Percentiles rank a stretch among this genome's conserved stretches.
Conservation (phyloP, 1,140 invertebrate genomes). For the Sinonovacula constricta region DNA sequence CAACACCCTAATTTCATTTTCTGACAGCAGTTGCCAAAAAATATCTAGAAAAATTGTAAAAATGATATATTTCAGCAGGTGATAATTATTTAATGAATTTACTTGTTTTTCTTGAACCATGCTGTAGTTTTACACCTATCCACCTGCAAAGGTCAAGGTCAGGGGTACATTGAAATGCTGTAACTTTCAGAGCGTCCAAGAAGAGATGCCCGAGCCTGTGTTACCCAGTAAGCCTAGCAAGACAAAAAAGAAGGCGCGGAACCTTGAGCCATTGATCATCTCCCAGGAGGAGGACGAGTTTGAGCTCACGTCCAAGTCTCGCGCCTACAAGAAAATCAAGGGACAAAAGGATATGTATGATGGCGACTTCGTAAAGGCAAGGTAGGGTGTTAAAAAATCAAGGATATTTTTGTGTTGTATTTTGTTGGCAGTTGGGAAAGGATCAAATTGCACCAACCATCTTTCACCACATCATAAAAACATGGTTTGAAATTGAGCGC, state of each 20-base stretch:
- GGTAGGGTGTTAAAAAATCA: constrained; percentile 59
- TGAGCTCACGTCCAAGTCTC: constrained; percentile 78
- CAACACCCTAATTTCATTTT: no score
- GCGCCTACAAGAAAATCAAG: constrained; percentile 78
- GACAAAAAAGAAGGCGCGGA: constrained; percentile 59
- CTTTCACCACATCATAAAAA: no score
- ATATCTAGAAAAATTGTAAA: no score
- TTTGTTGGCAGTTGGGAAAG: neutral
- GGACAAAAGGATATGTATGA: constrained; percentile 75
- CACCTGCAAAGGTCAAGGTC: no score
- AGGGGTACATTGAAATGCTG: no score
- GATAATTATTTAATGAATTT: no score
- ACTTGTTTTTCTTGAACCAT: no score
- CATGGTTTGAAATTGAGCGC: neutral
- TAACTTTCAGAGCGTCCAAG: constrained; percentile 68
- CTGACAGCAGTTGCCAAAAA: no score
- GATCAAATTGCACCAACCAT: no score
- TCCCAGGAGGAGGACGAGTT: constrained; percentile 70
- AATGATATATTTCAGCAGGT: no score
- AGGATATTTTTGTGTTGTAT: constrained; percentile 2
- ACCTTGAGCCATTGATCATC: constrained; percentile 51
- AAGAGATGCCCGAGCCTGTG: constrained; percentile 69
- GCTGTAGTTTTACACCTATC: no score
- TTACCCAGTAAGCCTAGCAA: constrained; percentile 48
- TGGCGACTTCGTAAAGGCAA: constrained; percentile 76